Evolutionary conservation across 2,113 vertebrate species (phyloP), one percentile per base, ranked within the genome.

Genomic region (Clarias magur): DNA sequence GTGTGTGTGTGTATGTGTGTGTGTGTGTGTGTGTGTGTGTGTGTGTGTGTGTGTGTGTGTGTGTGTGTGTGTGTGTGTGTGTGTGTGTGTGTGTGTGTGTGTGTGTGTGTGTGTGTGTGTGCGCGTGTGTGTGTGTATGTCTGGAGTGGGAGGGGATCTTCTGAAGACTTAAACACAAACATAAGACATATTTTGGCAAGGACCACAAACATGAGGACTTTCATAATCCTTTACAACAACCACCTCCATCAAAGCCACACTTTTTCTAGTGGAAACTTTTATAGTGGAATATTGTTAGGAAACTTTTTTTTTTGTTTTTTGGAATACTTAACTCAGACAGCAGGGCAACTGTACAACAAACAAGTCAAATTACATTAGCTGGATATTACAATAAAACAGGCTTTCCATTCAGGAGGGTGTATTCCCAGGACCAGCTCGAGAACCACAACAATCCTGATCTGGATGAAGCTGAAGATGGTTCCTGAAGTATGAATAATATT

Each of bases 151-250:
- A 87, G 80, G 80, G 82, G 13, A 82, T 27, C 59, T 83, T 78
- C 30, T 76, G 70, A 87, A 60, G 73, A 87, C 68, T 82, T 82
- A 87, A 82, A 54, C 59, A 87, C 68, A 87, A 82, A 65, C 86
- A 87, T 87, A 72, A 65, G 75, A 56, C 70, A 73, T 80, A 88
- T 80, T 88, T 65, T 86, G 63, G 80, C 60, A 75, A 3, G 6
- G 17, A 62, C 19, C 83, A 70, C 68, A 73, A 86, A 60, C 78
- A 30, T 60, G 38, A 83, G 81, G 70, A 65, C 65, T 25, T 78
- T 34, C 48, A 48, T 63, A 57, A 80, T 80, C 85, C 85, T 53
- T 21, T 13, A 17, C 16, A 60, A 56, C 85, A 60, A 63, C 65
- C 25, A 48, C 57, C 68, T 75, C 34, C 68, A 87, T 60, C n/a